phyloP scores from a whole-genome alignment of 2,113 vertebrate species.

The Hippopotamus amphibius region DNA sequence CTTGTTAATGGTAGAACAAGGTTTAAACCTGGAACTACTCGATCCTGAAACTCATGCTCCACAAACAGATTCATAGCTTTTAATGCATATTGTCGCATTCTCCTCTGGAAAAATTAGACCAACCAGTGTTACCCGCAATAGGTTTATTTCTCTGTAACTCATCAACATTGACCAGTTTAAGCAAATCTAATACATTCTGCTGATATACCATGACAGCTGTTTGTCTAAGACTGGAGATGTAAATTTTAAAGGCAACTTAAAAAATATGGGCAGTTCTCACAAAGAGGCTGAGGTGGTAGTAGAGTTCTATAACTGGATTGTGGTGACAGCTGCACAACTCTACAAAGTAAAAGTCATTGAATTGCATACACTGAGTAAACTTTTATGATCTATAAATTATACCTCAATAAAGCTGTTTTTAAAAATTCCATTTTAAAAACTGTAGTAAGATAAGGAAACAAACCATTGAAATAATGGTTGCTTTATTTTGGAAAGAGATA shows the following conservation, averaged over 20 bases:
- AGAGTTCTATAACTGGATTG: background rate
- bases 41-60: background rate
- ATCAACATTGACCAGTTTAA: background rate
- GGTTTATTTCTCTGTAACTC: background rate
- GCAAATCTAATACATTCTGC: background rate
- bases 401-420: background rate
- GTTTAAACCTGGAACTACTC: background rate
- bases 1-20: background rate
- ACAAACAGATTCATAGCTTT: background rate
- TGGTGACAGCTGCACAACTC: background rate
- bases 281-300: background rate
- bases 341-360: constrained; percentile 1
- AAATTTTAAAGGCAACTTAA: background rate
- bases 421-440: background rate
- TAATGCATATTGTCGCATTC: background rate
- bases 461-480: background rate
- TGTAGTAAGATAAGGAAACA: constrained; percentile 12
- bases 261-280: background rate
- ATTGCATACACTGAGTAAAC: background rate
- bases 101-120: background rate
- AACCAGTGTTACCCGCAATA: background rate
- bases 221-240: background rate
- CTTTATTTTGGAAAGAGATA: background rate
- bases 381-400: background rate
- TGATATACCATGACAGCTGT: background rate